Base-by-base conservation (phyloP, 1,140 invertebrate species). In the Drosophila seguyi region DNA sequence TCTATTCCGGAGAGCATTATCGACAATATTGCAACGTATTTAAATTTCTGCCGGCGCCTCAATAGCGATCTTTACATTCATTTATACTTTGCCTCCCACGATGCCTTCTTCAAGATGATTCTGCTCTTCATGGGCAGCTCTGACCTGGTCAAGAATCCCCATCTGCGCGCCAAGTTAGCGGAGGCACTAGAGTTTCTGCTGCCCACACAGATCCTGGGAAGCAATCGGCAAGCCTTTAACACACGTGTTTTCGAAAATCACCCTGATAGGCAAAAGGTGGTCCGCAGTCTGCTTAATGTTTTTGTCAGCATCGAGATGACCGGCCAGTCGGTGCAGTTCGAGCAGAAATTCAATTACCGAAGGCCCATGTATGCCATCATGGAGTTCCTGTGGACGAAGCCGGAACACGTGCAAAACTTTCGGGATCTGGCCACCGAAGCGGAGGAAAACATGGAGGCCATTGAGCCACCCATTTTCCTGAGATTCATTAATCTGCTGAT, bases 251-350 rank as follows among this genome's bases (percentile, higher is more conserved):
- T 99, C 91, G 94, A 95, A 34, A 94, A 94, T 47, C 97, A 98
- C 93, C 95, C 95, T 3, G 95, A 97, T 93, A 94, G 95, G 29
- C 79, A 93, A 68, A 79, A 96, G 93, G 94, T 98, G 73, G 95
- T 97, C 18, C 93, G 94, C 53, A 96, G 95, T 88, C 93, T 99
- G 50, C 93, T 99, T 22, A 95, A 98, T 88, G 98, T 99, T 4
- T 99, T 99, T 93, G 98, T 99, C 38, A 97, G 97, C 66, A 99
- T 99, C 65, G 98, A 99, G 94, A 98, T 99, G 97, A 99, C 98
- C 4, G 98, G 98, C 0, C 97, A 99, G 92, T 97, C 96, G 92
- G 98, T 99, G 8, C 95, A 97, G 88, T 99, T 99, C 93, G 98
- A 99, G 92, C 97, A 99, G 93, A 99, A 99, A 93, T 99, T 99